Evolutionary conservation across 2,797 vertebrate genomes (phyloP).

Genomic region (Pseudochirops corinnae): DNA sequence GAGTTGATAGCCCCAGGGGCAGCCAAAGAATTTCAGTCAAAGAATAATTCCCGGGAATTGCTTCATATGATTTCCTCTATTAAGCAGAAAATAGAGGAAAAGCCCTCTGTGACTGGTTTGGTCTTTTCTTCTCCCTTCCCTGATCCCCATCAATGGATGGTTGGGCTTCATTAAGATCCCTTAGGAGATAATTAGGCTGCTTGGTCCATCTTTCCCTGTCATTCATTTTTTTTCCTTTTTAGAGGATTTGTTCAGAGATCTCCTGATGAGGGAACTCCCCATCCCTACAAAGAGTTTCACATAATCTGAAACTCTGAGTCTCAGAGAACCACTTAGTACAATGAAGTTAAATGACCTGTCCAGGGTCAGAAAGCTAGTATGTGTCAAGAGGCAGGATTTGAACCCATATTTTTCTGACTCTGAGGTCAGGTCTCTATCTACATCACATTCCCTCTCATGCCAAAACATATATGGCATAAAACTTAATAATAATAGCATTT

Average conservation of each 20-base stretch:
- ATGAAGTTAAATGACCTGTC: not conserved
- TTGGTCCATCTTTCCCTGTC: conserved; percentile 30
- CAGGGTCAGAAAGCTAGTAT: not conserved
- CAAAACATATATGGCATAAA: not conserved
- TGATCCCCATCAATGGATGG: conserved; percentile 19
- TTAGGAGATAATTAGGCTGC: conserved; percentile 53
- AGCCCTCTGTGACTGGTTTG: conserved; percentile 36
- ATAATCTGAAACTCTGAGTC: not conserved
- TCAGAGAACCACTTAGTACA: not conserved
- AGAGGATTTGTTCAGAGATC: not conserved
- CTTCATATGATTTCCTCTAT: conserved; percentile 28
- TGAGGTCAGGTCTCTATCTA: not conserved
- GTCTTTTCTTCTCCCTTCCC: conserved; percentile 49
- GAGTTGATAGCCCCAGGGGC: conserved; percentile 70
- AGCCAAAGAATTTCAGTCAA: conserved; percentile 64
- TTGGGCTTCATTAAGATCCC: conserved; percentile 70
- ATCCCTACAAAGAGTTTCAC: not conserved
- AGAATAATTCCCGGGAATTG: conserved; percentile 63
- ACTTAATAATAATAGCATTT: not conserved
- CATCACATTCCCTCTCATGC: not conserved
- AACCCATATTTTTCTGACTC: not conserved
- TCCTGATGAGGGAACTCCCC: not conserved
- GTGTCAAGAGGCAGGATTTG: not conserved
- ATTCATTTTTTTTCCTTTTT: not conserved
- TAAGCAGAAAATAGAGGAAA: conserved; percentile 61